Evolutionary conservation across 2,113 vertebrate species (phyloP).

Genomic region (Microtus montanus): DNA sequence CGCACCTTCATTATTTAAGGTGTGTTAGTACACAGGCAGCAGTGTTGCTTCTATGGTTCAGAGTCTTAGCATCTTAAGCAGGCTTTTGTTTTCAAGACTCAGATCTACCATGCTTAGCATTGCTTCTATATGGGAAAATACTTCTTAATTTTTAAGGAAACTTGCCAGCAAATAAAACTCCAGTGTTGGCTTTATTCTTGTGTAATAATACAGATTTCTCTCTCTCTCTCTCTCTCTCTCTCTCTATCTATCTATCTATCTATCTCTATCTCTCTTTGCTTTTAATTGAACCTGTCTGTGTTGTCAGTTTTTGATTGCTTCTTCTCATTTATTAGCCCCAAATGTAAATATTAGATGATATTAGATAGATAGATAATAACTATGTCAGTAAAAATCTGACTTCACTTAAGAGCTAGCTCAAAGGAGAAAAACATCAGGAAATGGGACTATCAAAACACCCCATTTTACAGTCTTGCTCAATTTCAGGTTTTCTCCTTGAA

Average conservation of each 20-base stretch:
- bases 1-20: not conserved
- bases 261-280: no score
- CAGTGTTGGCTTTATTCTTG: not conserved
- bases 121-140: not conserved
- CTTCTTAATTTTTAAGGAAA: slow-evolving; percentile 24
- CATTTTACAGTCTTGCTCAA: not conserved
- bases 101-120: slow-evolving; percentile 5
- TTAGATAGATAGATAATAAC: no score
- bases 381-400: not conserved
- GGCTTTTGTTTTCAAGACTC: slow-evolving; percentile 20
- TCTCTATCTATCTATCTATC: no score
- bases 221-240: not conserved
- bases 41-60: not conserved
- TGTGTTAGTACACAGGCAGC: not conserved
- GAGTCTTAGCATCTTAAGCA: slow-evolving; percentile 21
- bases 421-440: not conserved
- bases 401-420: not conserved
- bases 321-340: not conserved
- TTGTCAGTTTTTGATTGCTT: not conserved
- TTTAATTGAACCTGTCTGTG: not conserved
- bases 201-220: not conserved
- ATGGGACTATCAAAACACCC: not conserved
- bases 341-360: slow-evolving; percentile 25
- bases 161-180: not conserved
- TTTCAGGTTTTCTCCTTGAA: slow-evolving; percentile 33